These are phyloP conservation scores for Mamestra configurata DNA, from an alignment of 1,140 invertebrate species.

Conservation along the genomic window DNA sequence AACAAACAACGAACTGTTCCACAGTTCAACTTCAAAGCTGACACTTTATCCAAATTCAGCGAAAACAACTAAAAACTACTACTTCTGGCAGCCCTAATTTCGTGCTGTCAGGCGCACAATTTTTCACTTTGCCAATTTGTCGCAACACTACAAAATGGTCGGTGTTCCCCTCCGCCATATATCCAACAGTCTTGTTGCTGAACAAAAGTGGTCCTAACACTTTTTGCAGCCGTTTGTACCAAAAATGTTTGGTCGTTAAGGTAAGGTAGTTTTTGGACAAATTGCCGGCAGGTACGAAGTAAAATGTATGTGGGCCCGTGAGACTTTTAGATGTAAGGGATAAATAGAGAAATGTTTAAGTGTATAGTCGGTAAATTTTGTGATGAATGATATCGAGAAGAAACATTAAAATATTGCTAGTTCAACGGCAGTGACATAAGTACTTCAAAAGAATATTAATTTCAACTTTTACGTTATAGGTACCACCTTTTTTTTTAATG, in stretches of 20 bases:
- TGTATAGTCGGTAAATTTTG: neutral
- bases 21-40: neutral
- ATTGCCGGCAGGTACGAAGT: constrained; percentile 3
- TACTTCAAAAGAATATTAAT: too few species aligned
- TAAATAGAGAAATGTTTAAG: neutral
- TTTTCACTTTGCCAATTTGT: constrained; percentile 43
- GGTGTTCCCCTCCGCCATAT: neutral
- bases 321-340: neutral
- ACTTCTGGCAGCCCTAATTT: constrained; percentile 5
- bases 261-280: constrained; percentile 35
- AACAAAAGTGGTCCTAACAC: constrained; percentile 20
- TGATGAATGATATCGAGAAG: too few species aligned
- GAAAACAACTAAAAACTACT: neutral
- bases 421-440: too few species aligned
- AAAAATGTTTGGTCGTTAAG: constrained; percentile 39
- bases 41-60: neutral
- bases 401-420: too few species aligned
- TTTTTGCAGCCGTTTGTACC: constrained; percentile 26
- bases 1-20: neutral
- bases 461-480: too few species aligned
- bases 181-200: constrained; percentile 20
- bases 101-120: constrained; percentile 17
- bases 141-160: constrained; percentile 37
- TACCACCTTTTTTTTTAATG: too few species aligned
- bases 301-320: neutral